phyloP scores from a whole-genome alignment of 2,888 invertebrate species.

The Cheilosia grossa region DNA sequence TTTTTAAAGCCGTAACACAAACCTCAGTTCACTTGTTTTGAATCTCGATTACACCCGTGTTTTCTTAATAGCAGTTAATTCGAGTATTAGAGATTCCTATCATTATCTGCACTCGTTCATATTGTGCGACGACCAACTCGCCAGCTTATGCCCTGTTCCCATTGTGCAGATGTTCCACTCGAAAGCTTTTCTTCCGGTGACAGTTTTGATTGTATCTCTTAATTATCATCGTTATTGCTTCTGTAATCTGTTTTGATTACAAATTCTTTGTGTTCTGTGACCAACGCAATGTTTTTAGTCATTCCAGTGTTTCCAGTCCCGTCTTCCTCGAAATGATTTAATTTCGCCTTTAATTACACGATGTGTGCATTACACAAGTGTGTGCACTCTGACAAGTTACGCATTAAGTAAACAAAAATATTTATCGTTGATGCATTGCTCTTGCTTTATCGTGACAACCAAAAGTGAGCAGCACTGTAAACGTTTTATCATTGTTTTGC shows the following conservation, averaged over 20 bases:
- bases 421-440: slow-evolving; percentile 7
- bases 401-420: slow-evolving; percentile 28
- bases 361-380: neutral
- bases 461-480: neutral
- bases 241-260: slow-evolving; percentile 33
- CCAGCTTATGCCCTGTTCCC: too few relatives aligned
- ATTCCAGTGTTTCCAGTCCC: neutral
- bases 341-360: slow-evolving; percentile 1
- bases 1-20: too few relatives aligned
- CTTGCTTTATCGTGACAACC: neutral
- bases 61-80: too few relatives aligned
- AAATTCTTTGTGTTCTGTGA: slow-evolving; percentile 29
- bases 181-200: neutral
- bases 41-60: too few relatives aligned
- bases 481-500: slow-evolving; percentile 39
- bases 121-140: too few relatives aligned
- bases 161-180: neutral
- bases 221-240: slow-evolving; percentile 26
- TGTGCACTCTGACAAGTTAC: slow-evolving; percentile 19
- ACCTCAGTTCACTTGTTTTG: too few relatives aligned
- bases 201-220: neutral
- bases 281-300: neutral
- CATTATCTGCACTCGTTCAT: too few relatives aligned
- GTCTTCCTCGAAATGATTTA: too few relatives aligned
- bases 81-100: too few relatives aligned